Percentiles rank a stretch among this genome's conserved stretches.
These are phyloP conservation scores for Leuciscus idus DNA, from an alignment of 2,113 vertebrate genomes.

Conservation along the genomic window DNA sequence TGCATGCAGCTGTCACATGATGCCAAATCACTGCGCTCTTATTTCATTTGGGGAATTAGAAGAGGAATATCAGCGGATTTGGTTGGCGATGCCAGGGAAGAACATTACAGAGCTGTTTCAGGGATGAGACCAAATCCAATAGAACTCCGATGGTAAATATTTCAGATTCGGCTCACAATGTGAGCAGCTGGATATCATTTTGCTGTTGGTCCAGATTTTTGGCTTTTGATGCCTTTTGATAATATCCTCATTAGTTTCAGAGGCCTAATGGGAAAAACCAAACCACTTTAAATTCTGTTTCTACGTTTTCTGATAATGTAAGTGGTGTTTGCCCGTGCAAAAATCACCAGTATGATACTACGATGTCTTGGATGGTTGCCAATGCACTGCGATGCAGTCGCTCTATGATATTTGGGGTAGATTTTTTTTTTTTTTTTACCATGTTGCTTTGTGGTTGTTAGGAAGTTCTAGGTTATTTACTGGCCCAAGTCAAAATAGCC, in stretches of 20 bases:
- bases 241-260: neutral
- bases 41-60: slow-evolving; percentile 78
- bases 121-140: slow-evolving; percentile 67
- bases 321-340: neutral
- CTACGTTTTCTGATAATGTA: neutral
- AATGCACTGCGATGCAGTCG: neutral
- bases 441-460: no score
- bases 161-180: slow-evolving; percentile 56
- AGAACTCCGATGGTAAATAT: slow-evolving; percentile 59
- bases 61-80: slow-evolving; percentile 73
- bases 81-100: slow-evolving; percentile 64
- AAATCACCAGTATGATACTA: neutral
- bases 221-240: slow-evolving; percentile 13
- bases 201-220: neutral
- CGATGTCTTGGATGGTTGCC: neutral
- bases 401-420: no score
- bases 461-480: neutral
- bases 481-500: neutral
- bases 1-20: slow-evolving; percentile 66
- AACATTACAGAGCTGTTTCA: slow-evolving; percentile 69
- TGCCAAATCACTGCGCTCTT: slow-evolving; percentile 75
- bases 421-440: no score
- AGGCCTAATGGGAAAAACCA: neutral
- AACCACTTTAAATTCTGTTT: neutral
- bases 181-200: slow-evolving; percentile 21